Percentiles rank a stretch among this genome's conserved stretches.
Evolutionary conservation across 1,140 invertebrate species (phyloP).

Genomic region (Leguminivora glycinivorella): DNA sequence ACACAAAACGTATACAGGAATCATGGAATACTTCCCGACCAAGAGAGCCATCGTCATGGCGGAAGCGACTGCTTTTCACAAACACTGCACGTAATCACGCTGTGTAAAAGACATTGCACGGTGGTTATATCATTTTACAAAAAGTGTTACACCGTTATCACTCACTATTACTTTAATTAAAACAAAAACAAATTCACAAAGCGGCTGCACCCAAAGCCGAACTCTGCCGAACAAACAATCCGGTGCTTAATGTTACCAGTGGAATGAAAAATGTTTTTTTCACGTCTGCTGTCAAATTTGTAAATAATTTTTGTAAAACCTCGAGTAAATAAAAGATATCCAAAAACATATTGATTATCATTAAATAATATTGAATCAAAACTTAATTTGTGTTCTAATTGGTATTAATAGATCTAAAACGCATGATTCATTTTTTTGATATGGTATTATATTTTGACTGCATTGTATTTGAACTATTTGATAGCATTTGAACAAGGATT

Average conservation of each 20-base stretch:
- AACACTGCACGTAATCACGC: conserved; percentile 48
- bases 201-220: conserved; percentile 73
- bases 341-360: too few relatives aligned
- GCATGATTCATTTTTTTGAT: too few relatives aligned
- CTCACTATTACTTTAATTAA: conserved; percentile 67
- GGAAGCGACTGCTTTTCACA: conserved; percentile 63
- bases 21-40: conserved; percentile 61
- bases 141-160: conserved; percentile 57
- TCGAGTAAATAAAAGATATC: too few relatives aligned
- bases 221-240: conserved; percentile 65
- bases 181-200: conserved; percentile 71
- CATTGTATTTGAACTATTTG: too few relatives aligned
- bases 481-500: too few relatives aligned
- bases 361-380: too few relatives aligned
- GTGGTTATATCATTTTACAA: conserved; percentile 66
- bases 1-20: conserved; percentile 72
- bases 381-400: too few relatives aligned
- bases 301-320: not conserved
- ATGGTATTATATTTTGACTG: too few relatives aligned
- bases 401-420: too few relatives aligned
- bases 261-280: conserved; percentile 7
- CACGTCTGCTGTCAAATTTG: not conserved
- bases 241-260: conserved; percentile 51
- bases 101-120: conserved; percentile 60
- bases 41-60: conserved; percentile 71